Base-by-base conservation (phyloP, 2,888 invertebrate species). In the Cataglyphis rosenhaueri region DNA sequence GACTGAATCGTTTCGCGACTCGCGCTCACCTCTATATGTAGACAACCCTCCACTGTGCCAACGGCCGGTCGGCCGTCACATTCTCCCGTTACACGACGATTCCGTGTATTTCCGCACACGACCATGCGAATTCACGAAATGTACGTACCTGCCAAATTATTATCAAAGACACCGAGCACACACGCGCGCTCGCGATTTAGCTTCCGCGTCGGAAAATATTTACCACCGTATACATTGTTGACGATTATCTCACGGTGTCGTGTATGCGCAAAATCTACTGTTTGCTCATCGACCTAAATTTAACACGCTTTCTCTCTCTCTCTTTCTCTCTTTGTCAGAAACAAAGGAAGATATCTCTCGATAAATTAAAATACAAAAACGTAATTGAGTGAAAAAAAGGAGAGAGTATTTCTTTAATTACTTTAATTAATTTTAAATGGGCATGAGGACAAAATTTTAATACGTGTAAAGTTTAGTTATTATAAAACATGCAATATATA, bases 21-120 rank as follows among this genome's bases (percentile, higher is more conserved):
- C 85, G 86, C 85, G 86, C 89, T 88, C 86, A 86, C 92, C 89
- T 91, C 92, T 93, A 93, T 93, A 93, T 92, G 92, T 93, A 91
- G 91, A 92, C 38, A 90, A 86, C 89, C 89, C 89, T 87, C 88
- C 89, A 86, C 91, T 88, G 88, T 85, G 83, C 85, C 73, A 83
- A 78, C 87, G 81, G 85, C 57, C 84, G 71, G 74, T 48, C 74
- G 64, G 82, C 71, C 87, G 73, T 76, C 78, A 61, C 78, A 61
- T 66, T 78, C 86, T 90, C 85, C 88, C 88, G 88, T 90, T 90
- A 89, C 78, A 82, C 74, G 78, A 66, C 25, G 25, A 52, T 71
- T 52, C 41, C 41, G 57, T 57, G 21, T 59, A 52, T 73, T 52
- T 52, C 52, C 52, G n/a, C 52, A 25, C 48, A 62, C 52, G 66